phyloP scores from a whole-genome alignment of 2,888 invertebrate genomes.

The Andrena minutula region DNA sequence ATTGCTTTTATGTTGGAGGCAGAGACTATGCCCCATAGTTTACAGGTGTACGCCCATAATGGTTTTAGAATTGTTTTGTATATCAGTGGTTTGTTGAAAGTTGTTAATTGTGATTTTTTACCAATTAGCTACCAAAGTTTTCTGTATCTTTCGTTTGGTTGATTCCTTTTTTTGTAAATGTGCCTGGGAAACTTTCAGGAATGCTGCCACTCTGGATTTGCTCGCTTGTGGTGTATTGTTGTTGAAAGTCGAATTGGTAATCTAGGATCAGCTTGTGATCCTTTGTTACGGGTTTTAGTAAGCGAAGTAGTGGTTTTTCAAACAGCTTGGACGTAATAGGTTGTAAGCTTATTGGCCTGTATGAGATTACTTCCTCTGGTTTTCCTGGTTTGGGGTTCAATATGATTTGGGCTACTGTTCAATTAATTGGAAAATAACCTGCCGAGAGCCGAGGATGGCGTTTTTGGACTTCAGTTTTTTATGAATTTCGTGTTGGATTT shows the following conservation, averaged over 20 bases:
- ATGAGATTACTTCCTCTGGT: conserved; percentile 4
- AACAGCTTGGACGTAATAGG: conserved; percentile 13
- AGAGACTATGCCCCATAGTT: conserved; percentile 51
- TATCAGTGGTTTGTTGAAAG: background rate
- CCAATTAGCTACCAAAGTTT: background rate
- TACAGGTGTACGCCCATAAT: conserved; percentile 52
- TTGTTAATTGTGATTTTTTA: too few relatives aligned
- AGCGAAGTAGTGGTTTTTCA: conserved; percentile 13
- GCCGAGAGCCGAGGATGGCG: conserved; percentile 68
- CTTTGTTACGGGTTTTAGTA: background rate
- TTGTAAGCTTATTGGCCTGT: conserved; percentile 28
- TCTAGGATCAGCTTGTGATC: conserved; percentile 37
- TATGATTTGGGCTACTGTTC: conserved; percentile 65
- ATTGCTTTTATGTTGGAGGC: conserved; percentile 29
- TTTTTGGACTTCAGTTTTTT: conserved; percentile 30
- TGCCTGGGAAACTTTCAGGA: conserved; percentile 20
- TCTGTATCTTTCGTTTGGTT: background rate
- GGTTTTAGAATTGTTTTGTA: background rate
- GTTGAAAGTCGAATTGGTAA: conserved; percentile 31
- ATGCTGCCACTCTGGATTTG: conserved; percentile 52
- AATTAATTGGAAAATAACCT: conserved; percentile 67
- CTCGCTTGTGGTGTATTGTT: conserved; percentile 33
- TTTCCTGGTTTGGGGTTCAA: conserved; percentile 67
- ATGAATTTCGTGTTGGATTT: conserved; percentile 23
- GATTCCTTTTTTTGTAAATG: conserved; percentile 4